phyloP scores from a whole-genome alignment of 2,113 vertebrate species.

The Platysteira castanea region DNA sequence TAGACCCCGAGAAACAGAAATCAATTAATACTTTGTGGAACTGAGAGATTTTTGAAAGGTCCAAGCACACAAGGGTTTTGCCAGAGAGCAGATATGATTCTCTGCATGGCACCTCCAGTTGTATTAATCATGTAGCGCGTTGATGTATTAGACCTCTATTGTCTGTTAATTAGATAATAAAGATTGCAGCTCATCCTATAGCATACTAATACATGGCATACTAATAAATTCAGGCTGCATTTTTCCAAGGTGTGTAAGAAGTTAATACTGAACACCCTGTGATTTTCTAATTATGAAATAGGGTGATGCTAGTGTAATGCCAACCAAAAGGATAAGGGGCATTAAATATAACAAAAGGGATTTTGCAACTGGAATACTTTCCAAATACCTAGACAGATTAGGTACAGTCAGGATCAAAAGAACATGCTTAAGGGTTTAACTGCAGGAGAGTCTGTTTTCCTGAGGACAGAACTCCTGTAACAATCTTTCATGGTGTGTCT shows the following conservation, averaged over 20 bases:
- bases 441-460: neutral
- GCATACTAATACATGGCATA: neutral
- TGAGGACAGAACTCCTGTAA: neutral
- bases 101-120: neutral
- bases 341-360: neutral
- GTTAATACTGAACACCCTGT: neutral
- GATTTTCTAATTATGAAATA: neutral
- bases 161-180: neutral
- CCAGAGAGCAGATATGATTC: neutral
- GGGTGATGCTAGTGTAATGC: neutral
- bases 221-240: neutral
- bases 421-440: neutral
- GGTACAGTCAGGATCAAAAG: neutral
- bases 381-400: neutral
- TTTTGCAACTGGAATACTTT: neutral
- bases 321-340: neutral
- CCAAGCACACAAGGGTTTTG: neutral
- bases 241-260: neutral
- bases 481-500: neutral
- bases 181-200: neutral
- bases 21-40: neutral
- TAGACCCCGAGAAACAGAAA: neutral
- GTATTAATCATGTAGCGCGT: neutral
- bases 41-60: neutral
- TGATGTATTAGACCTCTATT: neutral